Evolutionary conservation across 2,888 invertebrate genomes (phyloP), one percentile per base, ranked within the genome.

Genomic region (Noctua pronuba): DNA sequence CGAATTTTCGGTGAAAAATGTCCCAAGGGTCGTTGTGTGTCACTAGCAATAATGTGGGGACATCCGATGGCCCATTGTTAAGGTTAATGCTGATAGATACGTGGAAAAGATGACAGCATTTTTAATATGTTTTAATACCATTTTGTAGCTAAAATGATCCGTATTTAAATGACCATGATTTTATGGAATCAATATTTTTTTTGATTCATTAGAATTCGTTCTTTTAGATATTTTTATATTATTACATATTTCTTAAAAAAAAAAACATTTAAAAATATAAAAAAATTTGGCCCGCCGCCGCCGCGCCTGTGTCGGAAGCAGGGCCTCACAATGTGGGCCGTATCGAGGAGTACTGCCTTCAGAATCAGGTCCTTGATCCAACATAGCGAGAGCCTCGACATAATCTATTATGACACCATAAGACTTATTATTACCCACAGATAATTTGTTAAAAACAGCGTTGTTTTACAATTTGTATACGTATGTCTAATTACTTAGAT

Each of bases 1-100:
- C 84, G 82, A 83, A 86, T 85, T 86, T 88, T 80, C 82, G 76
- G 78, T 84, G 79, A 87, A 88, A 83, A 82, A 88, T 84, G 62
- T 77, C 73, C 86, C 73, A 67, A 77, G 81, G 80, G 81, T 79
- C 86, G 79, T 77, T 73, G 72, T 82, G 58, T 75, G 86, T 86
- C 88, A 81, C 83, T 74, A 71, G 68, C 83, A 83, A 82, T 88
- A 86, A 84, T 80, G 64, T 77, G 73, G 73, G 60, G 75, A 49
- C 68, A 81, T 88, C 83, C 79, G 77, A 78, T 35, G 69, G 76
- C 38, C 44, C 62, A 80, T 86, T 86, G 79, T 88, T 71, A 73
- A 73, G 65, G 70, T 66, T 79, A 87, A 87, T 77, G 55, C 73
- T 79, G 73, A 71, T 75, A 78, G 62, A 73, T 78, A 69, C 65